These are phyloP conservation scores for Drosophila bifasciata DNA, from an alignment of 1,140 invertebrate species.

Conservation along the genomic window DNA sequence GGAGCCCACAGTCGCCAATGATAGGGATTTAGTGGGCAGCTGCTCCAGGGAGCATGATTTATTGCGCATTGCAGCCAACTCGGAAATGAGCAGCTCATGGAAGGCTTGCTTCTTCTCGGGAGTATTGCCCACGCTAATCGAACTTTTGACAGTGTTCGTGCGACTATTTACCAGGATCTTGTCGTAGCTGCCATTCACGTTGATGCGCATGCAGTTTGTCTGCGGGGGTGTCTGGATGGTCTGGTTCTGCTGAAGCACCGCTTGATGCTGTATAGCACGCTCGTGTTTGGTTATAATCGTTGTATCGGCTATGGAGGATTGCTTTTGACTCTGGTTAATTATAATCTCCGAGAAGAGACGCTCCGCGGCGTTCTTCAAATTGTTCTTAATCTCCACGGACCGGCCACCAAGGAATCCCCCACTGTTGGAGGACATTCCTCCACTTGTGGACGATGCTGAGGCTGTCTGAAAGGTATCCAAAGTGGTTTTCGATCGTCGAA, in stretches of 20 bases:
- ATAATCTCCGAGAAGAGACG: constrained; percentile 83
- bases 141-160: constrained; percentile 57
- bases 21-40: constrained; percentile 58
- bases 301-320: constrained; percentile 43
- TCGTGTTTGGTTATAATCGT: constrained; percentile 81
- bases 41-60: constrained; percentile 77
- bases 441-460: background rate
- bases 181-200: constrained; percentile 29
- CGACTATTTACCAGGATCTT: constrained; percentile 36
- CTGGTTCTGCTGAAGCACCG: constrained; percentile 68
- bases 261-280: constrained; percentile 68
- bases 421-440: constrained; percentile 12
- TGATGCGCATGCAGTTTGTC: constrained; percentile 49
- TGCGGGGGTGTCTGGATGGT: constrained; percentile 16
- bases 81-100: constrained; percentile 83
- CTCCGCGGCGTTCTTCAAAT: constrained; percentile 81
- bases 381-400: constrained; percentile 80
- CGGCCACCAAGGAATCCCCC: constrained; percentile 59
- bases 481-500: constrained; percentile 77
- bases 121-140: constrained; percentile 61
- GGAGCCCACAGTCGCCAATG: constrained; percentile 6
- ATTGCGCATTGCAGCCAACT: constrained; percentile 81
- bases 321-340: constrained; percentile 73
- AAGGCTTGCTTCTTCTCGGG: constrained; percentile 83
- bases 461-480: constrained; percentile 57